Evolutionary conservation across 2,888 invertebrate species (phyloP), one percentile per base, ranked within the genome.

Genomic region (Gonocerus acuteangulatus): DNA sequence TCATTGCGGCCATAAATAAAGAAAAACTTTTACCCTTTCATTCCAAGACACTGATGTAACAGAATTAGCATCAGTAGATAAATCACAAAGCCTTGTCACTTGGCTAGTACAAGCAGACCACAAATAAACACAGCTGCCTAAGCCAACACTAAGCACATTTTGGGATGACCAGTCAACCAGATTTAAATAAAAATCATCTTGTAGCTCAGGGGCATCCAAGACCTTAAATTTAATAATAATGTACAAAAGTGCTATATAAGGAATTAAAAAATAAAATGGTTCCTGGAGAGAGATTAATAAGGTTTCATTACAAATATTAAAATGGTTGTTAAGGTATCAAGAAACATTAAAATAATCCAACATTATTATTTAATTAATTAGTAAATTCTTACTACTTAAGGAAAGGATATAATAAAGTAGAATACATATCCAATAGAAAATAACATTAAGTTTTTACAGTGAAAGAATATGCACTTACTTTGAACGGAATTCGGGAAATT

Each of bases 61-160:
- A 6, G 91, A 88, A 74, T 97, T 96, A 16, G 87, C 87, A 74
- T 95, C 95, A 39, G 86, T 83, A 6, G 91, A 89, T 62, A 99
- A 79, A 77, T 99, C 97, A 77, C 97, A 99, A 27, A 97, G 77
- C 71, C 95, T 82, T 22, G 95, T 94, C 67, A 95, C 94, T 82
- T 96, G 95, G 74, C 95, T 95, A 65, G 96, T 97, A 73, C 94
- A 94, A 11, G 97, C 97, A 70, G 95, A 95, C 97, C 99, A 99
- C 62, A 99, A 77, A 74, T 99, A 99, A 0, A 99, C 97, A 74
- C 96, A 96, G 71, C 93, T 93, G 36, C 95, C 95, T 16, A 99
- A 79, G 0, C 97, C 99, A 2, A 99, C 99, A 73, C 95, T 94
- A 63, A 99, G 83, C 23, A 97, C 94, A 76, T 99, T 99, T 76